Base-by-base conservation (phyloP, 2,888 invertebrate species). In the Pristionchus arcanus region DNA sequence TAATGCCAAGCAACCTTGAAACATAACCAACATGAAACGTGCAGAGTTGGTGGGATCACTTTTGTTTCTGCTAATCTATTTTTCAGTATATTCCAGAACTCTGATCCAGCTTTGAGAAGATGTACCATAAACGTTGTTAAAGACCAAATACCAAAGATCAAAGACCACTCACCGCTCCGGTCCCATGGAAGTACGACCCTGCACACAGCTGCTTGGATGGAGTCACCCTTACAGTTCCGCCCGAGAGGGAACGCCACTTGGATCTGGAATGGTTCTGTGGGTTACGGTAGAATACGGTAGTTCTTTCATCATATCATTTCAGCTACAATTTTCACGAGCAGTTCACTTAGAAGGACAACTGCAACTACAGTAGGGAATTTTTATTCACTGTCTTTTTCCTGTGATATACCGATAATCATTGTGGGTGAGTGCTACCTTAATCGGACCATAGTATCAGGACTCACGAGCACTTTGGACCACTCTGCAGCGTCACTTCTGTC, bases 101-200 rank as follows among this genome's bases (percentile, higher is more conserved):
- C n/a, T n/a, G n/a, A n/a, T n/a, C n/a, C n/a, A n/a, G n/a, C n/a
- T n/a, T n/a, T n/a, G n/a, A n/a, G n/a, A n/a, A 49, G 42, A 49
- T 0, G 42, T 49, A 7, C 11, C 42, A 13, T 49, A 0, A 49
- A 9, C 11, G 11, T 7, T 49, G 9, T n/a, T 0, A 31, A 37
- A 37, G n/a, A 53, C 0, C 28, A 84, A 31, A n/a, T 9, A 53
- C 63, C 19, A 63, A 37, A 86, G 86, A 86, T 42, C 59, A 86
- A 86, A 86, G 83, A 83, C 28, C 55, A 90, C 87, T 89, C 71
- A 92, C 92, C 59, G 93, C 91, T 13, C 92, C 91, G n/a, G 93
- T 91, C 63, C 93, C 93, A 86, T 92, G 92, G 71, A 92, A 66
- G 66, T 90, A 91, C 31, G 90, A 84, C 21, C 93, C 93, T 0